Evolutionary conservation across 2,888 invertebrate species (phyloP), one percentile per base, ranked within the genome.

Genomic region (Euplagia quadripunctaria): DNA sequence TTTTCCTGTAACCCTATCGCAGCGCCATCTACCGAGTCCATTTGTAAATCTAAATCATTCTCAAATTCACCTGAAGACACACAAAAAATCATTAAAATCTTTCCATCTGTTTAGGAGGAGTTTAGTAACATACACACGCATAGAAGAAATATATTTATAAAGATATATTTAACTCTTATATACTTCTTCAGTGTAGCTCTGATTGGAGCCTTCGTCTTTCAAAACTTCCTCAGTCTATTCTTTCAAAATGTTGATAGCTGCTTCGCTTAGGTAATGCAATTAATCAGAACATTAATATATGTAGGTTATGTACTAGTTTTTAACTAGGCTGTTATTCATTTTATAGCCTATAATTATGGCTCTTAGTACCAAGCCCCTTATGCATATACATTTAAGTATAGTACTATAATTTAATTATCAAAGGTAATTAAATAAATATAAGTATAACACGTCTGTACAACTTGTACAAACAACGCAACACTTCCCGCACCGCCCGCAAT

Each of bases 311-410:
- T 61, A 61, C 61, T 14, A 61, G 61, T 58, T 58, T 51, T 61
- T 14, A 61, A 61, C 31, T 31, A 61, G 31, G 31, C 14, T 61
- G 7, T 61, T 61, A 61, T 61, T 7, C 6, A 4, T 61, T 61
- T 61, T 61, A 61, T 61, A 61, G 61, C 61, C 61, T 31, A 61
- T 61, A 61, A 61, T 61, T 61, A 61, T 31, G 61, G 31, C 20
- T 61, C 12, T 61, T 31, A 31, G 31, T 31, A 61, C 61, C 31
- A 5, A 61, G 58, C 58, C 58, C 31, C 58, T 61, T 31, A 31
- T 61, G 1, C 5, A 58, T 20, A 58, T 58, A 58, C 9, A 11
- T n/a, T 20, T 58, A 20, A 20, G 20, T 58, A 6, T 20, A 58
- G 20, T 20, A 58, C 20, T 58, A 12, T 61, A 61, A 61, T 61